phyloP scores from a whole-genome alignment of 2,113 vertebrate species.

The Protobothrops flavoviridis region DNA sequence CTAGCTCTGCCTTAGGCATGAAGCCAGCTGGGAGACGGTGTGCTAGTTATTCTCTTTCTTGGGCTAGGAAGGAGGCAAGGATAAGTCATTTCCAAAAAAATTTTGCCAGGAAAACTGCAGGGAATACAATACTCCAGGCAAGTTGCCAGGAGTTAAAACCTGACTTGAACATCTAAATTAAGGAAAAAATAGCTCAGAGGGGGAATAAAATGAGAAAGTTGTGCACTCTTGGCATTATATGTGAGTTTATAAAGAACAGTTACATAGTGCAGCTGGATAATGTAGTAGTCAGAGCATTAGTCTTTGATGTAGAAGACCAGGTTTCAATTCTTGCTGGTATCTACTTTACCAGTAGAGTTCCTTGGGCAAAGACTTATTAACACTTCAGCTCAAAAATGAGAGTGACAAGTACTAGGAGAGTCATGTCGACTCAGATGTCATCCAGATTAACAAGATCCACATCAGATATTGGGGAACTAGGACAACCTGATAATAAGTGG shows the following conservation, averaged over 20 bases:
- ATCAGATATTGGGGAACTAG: not conserved
- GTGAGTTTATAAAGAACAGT: not conserved
- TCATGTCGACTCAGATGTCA: too few species aligned
- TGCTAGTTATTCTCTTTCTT: too few species aligned
- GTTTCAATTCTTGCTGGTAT: not conserved
- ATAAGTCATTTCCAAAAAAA: not conserved
- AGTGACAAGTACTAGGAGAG: not conserved
- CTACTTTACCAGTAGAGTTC: not conserved
- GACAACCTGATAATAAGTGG: not conserved
- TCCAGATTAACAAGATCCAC: not conserved
- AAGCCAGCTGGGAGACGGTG: not conserved
- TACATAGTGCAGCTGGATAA: too few species aligned
- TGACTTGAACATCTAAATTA: not conserved
- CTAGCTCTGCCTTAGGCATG: not conserved
- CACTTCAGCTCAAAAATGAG: not conserved
- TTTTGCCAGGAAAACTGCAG: too few species aligned
- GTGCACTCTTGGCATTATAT: not conserved
- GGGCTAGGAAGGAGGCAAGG: not conserved
- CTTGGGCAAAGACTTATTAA: not conserved
- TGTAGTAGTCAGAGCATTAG: too few species aligned
- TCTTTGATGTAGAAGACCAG: too few species aligned
- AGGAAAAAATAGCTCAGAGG: not conserved
- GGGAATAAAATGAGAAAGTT: not conserved
- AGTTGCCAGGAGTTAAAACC: not conserved
- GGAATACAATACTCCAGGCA: not conserved